Conservation (phyloP, 2,888 invertebrate genomes). For the Yponomeuta sedellus region DNA sequence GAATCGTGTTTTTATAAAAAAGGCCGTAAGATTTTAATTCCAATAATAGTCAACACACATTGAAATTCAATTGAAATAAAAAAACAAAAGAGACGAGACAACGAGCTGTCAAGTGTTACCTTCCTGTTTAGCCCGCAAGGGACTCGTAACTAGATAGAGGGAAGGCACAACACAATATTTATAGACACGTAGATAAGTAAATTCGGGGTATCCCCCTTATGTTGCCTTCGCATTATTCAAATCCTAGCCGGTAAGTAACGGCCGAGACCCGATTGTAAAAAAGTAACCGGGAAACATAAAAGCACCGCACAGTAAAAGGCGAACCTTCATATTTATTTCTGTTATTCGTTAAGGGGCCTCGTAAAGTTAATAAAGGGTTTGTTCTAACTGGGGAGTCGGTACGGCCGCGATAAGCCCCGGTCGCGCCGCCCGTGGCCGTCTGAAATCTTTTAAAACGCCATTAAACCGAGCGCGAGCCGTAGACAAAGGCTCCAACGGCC, state of each 20-base stretch:
- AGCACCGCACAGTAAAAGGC: constrained; percentile 50
- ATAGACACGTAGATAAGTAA: constrained; percentile 4
- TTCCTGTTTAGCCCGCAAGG: not conserved
- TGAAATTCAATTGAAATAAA: not conserved
- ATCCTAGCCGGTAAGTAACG: not conserved
- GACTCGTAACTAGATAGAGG: constrained; percentile 2
- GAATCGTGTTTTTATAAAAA: too few relatives aligned
- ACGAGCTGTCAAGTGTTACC: not conserved
- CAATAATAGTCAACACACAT: not conserved
- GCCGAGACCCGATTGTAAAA: constrained; percentile 39
- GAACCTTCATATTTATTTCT: constrained; percentile 69
- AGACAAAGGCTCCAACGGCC: constrained; percentile 66
- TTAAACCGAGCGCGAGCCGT: constrained; percentile 67
- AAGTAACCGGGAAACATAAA: constrained; percentile 47
- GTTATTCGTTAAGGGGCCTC: constrained; percentile 68
- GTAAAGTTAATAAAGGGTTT: constrained; percentile 74
- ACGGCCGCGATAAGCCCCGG: constrained; percentile 68
- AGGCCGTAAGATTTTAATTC: too few relatives aligned
- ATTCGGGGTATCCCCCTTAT: not conserved
- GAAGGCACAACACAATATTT: not conserved
- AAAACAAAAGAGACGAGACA: not conserved
- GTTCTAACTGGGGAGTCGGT: constrained; percentile 59
- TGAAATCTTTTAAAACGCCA: constrained; percentile 74
- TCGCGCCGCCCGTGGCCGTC: constrained; percentile 49
- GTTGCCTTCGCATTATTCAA: not conserved